Evolutionary conservation across 1,140 invertebrate genomes (phyloP), one percentile per base, ranked within the genome.

Genomic region (Asobara japonica): DNA sequence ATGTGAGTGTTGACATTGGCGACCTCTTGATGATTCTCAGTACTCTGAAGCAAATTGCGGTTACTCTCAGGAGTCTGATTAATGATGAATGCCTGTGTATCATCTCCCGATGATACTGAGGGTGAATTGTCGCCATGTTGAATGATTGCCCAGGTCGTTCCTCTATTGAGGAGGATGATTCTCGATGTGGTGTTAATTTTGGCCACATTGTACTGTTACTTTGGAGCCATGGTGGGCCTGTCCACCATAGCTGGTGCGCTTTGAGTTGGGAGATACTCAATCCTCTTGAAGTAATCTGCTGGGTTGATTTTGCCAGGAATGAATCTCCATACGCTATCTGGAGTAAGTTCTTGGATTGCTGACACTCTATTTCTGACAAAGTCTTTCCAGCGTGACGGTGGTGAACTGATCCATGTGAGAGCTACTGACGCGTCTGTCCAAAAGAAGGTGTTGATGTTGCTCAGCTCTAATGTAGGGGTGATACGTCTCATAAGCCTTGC

Each of bases 321-420:
- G n/a, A n/a, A n/a, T n/a, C n/a, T n/a, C n/a, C n/a, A n/a, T 1
- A 68, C 13, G 4, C 18, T 38, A 30, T 22, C 33, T 29, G 3
- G 0, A 0, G 73, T 30, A 1, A 16, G 16, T 18, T 72, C 31
- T 11, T 71, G 73, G 29, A 77, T 77, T 36, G 65, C 36, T n/a
- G 36, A 20, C 1, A 77, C 68, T n/a, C 76, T 20, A 31, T 77
- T 73, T 3, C 70, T 33, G 0, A 76, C 71, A 31, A 76, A 77
- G 0, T 71, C 69, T 41, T 75, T 75, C 64, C 61, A 71, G 2
- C 60, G 27, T 0, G 38, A 65, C 0, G 67, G 33, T 30, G 20
- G 69, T 10, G 56, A 41, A 11, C 38, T 60, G 22, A 76, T 68
- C 76, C 76, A 77, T n/a, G 60, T n/a, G 0, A 77, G 31, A 13